Base-by-base conservation (phyloP, 1,140 invertebrate genomes). In the Leptinotarsa undecemlineata region DNA sequence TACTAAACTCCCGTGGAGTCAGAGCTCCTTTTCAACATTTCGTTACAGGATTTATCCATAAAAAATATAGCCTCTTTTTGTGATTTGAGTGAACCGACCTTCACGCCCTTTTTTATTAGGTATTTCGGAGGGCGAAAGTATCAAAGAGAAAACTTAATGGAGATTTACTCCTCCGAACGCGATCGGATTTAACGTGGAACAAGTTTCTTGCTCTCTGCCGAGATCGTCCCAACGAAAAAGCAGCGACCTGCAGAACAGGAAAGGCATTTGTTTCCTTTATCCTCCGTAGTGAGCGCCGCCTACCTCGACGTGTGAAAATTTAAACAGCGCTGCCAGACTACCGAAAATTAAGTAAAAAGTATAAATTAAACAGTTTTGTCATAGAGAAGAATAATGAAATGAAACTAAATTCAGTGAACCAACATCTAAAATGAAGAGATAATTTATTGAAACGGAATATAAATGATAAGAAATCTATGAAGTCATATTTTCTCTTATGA, bases 241-340 rank as follows among this genome's bases (percentile, higher is more conserved):
- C 13, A 64, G 62, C 62, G 62, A 64, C 23, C 62, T 64, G 20
- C 62, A 64, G 21, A 64, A 64, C 23, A 64, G 20, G 23, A 64
- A 19, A 20, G 62, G 62, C 14, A 26, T 64, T 64, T 64, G 62
- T 64, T 64, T 64, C 62, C 23, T 64, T 64, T 5, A 64, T 64
- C 23, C 62, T 20, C 62, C 62, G 51, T 57, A 57, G 51, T 17
- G 51, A 19, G 51, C 51, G 51, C 51, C 51, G 17, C 51, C 51
- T 57, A 57, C 51, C 33, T 57, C 51, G 51, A 17, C 51, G 13
- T 57, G 51, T 57, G 51, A 57, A 17, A 19, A 15, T 19, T 57
- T n/a, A 15, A 8, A 11, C 51, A 57, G 51, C 4, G 51, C 5
- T 57, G 51, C 51, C 51, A 57, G 51, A 57, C n/a, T n/a, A 15